Evolutionary conservation across 2,888 invertebrate genomes (phyloP), one percentile per base, ranked within the genome.

Genomic region (Polydesmus complanatus): DNA sequence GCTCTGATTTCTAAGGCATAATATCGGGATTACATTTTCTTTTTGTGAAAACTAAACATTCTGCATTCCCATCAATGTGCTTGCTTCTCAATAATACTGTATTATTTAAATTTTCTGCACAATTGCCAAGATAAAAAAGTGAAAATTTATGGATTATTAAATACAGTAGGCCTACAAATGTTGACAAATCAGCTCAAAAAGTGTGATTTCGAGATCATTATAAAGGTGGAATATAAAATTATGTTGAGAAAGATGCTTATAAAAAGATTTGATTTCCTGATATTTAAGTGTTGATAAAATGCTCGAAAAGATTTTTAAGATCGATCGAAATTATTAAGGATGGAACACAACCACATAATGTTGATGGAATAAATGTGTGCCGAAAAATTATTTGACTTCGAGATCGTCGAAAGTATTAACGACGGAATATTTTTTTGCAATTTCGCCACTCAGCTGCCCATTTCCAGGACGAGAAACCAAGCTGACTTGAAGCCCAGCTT

Each of bases 391-490:
- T n/a, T n/a, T n/a, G n/a, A 37, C 14, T 37, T 37, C 37, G 5
- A 37, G 14, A 8, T 37, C 8, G 14, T 37, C 37, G 37, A 37
- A 37, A 8, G 37, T 8, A 14, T 14, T 37, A 50, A 86, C 74
- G 37, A 82, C 77, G 11, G 78, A 73, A 72, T 78, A 85, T 23
- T 74, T 67, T 14, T 72, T 69, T 57, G 76, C 76, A 2, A 80
- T 82, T 19, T 81, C 81, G 5, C 83, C 80, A 3, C 78, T 75
- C 0, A 92, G 75, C 1, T 83, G 77, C 0, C 79, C 81, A 73
- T 92, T 92, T 59, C 90, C 92, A 64, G 85, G 86, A 64, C 94
- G 83, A 60, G 80, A 77, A 1, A 93, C 81, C 25, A 95, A 72
- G 2, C 81, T 79, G 14, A 81, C 77, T 54, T 80, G 77, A 61